Conservation (phyloP, 1,140 invertebrate species). For the Habropoda laboriosa region DNA sequence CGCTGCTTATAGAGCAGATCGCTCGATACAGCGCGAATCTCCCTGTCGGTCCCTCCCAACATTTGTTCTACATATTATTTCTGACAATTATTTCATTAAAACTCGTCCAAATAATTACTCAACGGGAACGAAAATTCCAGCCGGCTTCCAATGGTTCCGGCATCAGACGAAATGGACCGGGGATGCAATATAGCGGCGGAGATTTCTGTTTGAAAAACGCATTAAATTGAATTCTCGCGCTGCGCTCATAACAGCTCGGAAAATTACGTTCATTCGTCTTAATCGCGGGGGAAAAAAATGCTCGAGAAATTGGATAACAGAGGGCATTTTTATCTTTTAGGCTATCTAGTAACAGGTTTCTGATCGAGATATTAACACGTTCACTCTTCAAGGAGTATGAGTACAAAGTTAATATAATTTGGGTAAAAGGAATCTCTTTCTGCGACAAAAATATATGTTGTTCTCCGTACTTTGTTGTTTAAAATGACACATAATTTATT, state of each 20-base stretch:
- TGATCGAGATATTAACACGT: not conserved
- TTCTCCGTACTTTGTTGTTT: no score
- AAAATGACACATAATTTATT: no score
- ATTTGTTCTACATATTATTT: constrained; percentile 47
- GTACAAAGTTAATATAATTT: no score
- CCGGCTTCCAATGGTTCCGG: not conserved
- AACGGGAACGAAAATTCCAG: constrained; percentile 15
- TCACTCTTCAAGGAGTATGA: no score
- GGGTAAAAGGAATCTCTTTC: no score
- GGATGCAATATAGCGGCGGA: not conserved
- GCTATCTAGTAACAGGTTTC: not conserved
- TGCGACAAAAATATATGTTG: no score
- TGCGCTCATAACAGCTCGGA: not conserved
- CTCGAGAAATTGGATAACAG: not conserved
- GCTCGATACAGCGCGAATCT: constrained; percentile 3
- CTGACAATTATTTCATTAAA: constrained; percentile 48
- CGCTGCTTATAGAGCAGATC: not conserved
- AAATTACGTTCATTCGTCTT: constrained; percentile 20
- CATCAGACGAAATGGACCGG: not conserved
- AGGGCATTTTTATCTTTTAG: not conserved
- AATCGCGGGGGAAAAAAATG: not conserved
- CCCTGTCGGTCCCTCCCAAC: not conserved
- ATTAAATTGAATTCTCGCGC: constrained; percentile 9
- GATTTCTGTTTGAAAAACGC: constrained; percentile 5
- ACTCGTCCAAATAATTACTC: constrained; percentile 41